Evolutionary conservation across 1,140 invertebrate genomes (phyloP).

Genomic region (Orius insidiosus): DNA sequence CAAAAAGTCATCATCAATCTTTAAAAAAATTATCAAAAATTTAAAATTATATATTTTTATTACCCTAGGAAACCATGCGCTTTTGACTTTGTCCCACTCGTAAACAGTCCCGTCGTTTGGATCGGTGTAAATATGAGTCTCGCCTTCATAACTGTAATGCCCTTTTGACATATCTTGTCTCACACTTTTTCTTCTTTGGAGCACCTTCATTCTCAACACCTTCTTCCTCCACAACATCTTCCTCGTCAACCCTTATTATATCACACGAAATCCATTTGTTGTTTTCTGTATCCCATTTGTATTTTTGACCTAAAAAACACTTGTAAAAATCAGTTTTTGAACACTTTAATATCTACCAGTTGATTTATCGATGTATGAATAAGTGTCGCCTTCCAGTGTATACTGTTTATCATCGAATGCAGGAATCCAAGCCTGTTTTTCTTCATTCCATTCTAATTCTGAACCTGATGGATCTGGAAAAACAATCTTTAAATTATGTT

Average conservation of each 20-base stretch:
- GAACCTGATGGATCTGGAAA: constrained; percentile 10
- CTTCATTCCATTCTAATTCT: constrained; percentile 45
- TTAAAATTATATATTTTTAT: constrained; percentile 9
- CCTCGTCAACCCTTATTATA: constrained; percentile 19
- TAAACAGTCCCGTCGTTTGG: constrained; percentile 68
- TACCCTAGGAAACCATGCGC: constrained; percentile 89
- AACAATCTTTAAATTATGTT: background rate
- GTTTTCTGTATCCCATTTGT: constrained; percentile 27
- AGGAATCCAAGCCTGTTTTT: constrained; percentile 36
- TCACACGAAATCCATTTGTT: constrained; percentile 36
- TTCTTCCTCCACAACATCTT: constrained; percentile 26
- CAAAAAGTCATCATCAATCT: constrained; percentile 91
- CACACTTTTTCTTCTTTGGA: constrained; percentile 22
- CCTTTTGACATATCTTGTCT: constrained; percentile 27
- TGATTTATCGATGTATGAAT: constrained; percentile 30
- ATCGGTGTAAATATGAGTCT: constrained; percentile 67
- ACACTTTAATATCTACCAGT: background rate
- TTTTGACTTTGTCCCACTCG: constrained; percentile 79
- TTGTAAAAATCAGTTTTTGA: background rate
- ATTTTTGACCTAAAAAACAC: constrained; percentile 19
- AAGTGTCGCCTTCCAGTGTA: constrained; percentile 33
- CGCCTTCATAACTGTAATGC: constrained; percentile 52
- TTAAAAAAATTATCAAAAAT: constrained; percentile 13
- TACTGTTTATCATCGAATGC: constrained; percentile 25
- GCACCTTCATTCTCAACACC: constrained; percentile 19